Percentiles rank a stretch among this genome's conserved stretches.
These are phyloP conservation scores for Calliphora vicina DNA, from an alignment of 1,140 invertebrate genomes.

Conservation along the genomic window DNA sequence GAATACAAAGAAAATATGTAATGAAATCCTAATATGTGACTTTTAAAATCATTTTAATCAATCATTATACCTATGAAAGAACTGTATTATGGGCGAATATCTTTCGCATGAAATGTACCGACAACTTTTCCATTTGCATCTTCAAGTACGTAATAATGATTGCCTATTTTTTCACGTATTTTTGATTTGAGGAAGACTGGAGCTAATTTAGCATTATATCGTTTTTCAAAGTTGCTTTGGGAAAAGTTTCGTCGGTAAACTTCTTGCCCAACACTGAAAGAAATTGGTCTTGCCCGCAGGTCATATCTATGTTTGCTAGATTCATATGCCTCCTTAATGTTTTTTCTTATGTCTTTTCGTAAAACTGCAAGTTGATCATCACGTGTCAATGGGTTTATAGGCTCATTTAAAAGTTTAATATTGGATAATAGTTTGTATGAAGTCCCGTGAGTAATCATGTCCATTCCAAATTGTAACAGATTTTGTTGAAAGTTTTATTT, in stretches of 20 bases:
- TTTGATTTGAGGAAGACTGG: not conserved
- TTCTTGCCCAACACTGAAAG: not conserved
- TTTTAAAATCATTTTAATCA: no score
- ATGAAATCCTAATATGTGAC: no score
- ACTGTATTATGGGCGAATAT: no score
- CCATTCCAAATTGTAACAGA: no score
- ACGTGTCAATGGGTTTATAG: not conserved
- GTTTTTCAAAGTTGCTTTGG: not conserved
- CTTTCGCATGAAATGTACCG: no score
- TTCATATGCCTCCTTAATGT: no score
- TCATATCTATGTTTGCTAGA: not conserved
- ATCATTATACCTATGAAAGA: no score
- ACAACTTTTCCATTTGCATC: not conserved
- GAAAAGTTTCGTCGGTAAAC: not conserved
- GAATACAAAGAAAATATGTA: no score
- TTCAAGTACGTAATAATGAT: not conserved
- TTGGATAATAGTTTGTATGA: constrained; percentile 3
- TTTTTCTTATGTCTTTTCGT: not conserved
- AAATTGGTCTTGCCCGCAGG: not conserved
- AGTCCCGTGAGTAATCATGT: not conserved
- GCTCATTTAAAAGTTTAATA: not conserved
- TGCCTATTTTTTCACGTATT: not conserved
- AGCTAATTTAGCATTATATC: no score
- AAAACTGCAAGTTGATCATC: not conserved
- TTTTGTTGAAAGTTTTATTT: no score